Evolutionary conservation across 2,797 vertebrate species (phyloP).

Genomic region (Arrhamphus sclerolepis): DNA sequence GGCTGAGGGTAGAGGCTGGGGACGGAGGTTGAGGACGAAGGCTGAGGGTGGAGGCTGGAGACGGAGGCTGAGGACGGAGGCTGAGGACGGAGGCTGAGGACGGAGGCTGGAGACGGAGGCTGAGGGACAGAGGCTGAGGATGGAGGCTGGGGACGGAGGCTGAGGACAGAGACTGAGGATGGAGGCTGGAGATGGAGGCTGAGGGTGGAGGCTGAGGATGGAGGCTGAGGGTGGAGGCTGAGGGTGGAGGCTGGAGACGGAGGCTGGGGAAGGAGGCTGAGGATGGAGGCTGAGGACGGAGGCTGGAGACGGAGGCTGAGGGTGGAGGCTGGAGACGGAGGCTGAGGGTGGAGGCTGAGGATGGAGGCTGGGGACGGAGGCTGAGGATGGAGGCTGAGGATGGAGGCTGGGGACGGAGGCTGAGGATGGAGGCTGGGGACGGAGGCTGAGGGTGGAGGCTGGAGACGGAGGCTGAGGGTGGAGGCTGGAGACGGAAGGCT

Average conservation of each 20-base stretch:
- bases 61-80: conserved; percentile 58
- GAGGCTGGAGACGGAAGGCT: too few species aligned
- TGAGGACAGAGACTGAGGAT: too few species aligned
- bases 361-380: conserved; percentile 60
- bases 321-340: conserved; percentile 60
- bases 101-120: conserved; percentile 66
- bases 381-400: too few species aligned
- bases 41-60: conserved; percentile 52
- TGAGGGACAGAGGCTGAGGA: conserved; percentile 35
- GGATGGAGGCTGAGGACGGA: conserved; percentile 51
- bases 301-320: conserved; percentile 54
- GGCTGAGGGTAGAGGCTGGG: conserved; percentile 64
- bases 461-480: conserved; percentile 37
- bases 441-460: conserved; percentile 66
- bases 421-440: conserved; percentile 61
- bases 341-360: too few species aligned
- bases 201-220: conserved; percentile 60
- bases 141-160: conserved; percentile 60
- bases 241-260: conserved; percentile 58
- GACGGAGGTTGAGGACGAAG: conserved; percentile 56
- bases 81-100: conserved; percentile 62
- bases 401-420: conserved; percentile 60
- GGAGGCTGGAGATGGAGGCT: conserved; percentile 59
- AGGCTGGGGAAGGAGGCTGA: conserved; percentile 65
- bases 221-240: conserved; percentile 57